Conservation (phyloP, 2,888 invertebrate species). For the Yponomeuta evonymella region DNA sequence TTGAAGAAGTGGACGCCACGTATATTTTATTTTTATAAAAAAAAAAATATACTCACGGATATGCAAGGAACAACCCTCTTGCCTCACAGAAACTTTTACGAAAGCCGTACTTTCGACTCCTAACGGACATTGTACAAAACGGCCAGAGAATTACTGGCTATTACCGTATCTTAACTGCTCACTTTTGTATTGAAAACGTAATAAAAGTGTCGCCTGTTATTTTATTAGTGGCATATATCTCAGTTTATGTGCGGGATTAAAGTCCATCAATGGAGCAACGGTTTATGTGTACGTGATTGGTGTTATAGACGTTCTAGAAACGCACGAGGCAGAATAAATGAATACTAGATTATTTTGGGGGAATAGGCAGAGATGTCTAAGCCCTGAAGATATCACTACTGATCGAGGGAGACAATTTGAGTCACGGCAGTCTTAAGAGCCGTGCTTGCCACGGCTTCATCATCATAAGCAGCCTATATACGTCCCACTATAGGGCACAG, state of each 20-base stretch:
- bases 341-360: no score
- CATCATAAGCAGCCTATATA: no score
- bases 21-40: no score
- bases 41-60: not conserved
- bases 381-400: no score
- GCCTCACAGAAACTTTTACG: not conserved
- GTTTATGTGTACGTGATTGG: not conserved
- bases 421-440: no score
- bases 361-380: no score
- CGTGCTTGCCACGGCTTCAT: no score
- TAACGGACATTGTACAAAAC: not conserved
- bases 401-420: no score
- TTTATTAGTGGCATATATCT: conserved; percentile 50
- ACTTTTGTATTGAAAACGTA: conserved; percentile 44
- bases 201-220: conserved; percentile 54
- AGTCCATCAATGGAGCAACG: conserved; percentile 5
- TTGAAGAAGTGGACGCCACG: no score
- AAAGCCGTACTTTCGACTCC: not conserved
- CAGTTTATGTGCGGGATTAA: conserved; percentile 26
- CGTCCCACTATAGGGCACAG: no score
- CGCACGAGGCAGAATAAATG: no score
- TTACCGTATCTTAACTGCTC: conserved; percentile 42
- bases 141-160: conserved; percentile 34
- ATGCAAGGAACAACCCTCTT: not conserved
- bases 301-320: no score